Conservation (phyloP, 2,113 vertebrate genomes). For the Rutilus rutilus region DNA sequence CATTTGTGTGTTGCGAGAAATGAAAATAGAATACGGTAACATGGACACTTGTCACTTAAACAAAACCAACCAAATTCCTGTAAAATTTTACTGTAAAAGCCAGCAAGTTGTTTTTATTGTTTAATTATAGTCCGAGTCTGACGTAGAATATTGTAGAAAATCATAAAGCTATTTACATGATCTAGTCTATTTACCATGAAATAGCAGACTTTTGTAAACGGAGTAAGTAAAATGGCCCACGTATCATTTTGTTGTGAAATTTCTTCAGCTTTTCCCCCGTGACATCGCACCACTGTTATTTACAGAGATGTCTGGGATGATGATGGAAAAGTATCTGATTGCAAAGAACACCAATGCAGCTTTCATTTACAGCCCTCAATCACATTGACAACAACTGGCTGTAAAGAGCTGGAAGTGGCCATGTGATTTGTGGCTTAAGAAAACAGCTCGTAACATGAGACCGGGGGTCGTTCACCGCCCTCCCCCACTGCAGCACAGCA, state of each 20-base stretch:
- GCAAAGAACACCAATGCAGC: constrained; percentile 5
- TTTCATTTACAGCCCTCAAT: constrained; percentile 18
- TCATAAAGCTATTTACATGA: not conserved
- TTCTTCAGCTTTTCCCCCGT: constrained; percentile 5
- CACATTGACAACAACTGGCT: constrained; percentile 45
- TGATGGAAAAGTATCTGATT: not conserved
- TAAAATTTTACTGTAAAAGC: not conserved
- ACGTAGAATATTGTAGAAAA: not conserved
- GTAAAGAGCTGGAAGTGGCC: constrained; percentile 60
- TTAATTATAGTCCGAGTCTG: not conserved
- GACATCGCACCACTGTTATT: not conserved
- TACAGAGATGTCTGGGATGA: not conserved
- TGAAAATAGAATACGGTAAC: not conserved
- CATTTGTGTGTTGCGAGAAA: not conserved
- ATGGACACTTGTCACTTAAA: not conserved
- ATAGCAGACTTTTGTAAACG: not conserved
- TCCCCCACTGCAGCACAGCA: constrained; percentile 62
- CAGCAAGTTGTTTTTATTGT: not conserved
- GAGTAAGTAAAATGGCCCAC: not conserved
- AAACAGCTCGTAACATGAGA: constrained; percentile 65
- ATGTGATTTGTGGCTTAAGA: constrained; percentile 69
- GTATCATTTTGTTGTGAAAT: not conserved
- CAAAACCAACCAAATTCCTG: not conserved
- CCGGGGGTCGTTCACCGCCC: constrained; percentile 57
- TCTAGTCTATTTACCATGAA: not conserved